Conservation (phyloP, 2,888 invertebrate genomes). For the Lasioglossum figueresi region DNA sequence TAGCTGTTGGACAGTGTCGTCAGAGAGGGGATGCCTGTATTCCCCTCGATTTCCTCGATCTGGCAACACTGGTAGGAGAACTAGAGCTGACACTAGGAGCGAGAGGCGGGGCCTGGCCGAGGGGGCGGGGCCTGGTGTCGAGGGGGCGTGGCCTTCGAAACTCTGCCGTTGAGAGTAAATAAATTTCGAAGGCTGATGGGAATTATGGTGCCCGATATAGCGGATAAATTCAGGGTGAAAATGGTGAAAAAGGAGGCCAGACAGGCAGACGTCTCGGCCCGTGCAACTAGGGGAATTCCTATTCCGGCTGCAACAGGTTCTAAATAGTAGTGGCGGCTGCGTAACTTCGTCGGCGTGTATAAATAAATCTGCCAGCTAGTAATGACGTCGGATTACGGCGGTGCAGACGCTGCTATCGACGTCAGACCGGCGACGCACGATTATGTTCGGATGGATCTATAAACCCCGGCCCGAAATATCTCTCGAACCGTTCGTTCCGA, state of each 20-base stretch:
- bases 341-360: slow-evolving; percentile 47
- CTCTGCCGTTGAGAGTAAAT: too few species aligned
- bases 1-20: too few species aligned
- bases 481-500: slow-evolving; percentile 18
- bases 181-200: too few species aligned
- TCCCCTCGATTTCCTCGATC: too few species aligned
- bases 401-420: slow-evolving; percentile 59
- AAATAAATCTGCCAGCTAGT: slow-evolving; percentile 60
- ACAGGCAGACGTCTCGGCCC: neutral
- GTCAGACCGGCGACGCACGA: slow-evolving; percentile 55
- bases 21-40: too few species aligned
- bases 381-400: slow-evolving; percentile 58
- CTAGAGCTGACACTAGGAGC: too few species aligned
- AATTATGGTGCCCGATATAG: neutral
- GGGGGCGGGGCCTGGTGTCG: too few species aligned
- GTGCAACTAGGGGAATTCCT: slow-evolving; percentile 41
- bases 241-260: slow-evolving; percentile 39
- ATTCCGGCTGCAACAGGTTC: slow-evolving; percentile 56
- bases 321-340: slow-evolving; percentile 34
- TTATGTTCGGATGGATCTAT: slow-evolving; percentile 23
- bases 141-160: too few species aligned
- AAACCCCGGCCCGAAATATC: slow-evolving; percentile 42
- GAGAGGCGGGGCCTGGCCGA: too few species aligned
- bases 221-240: neutral
- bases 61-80: too few species aligned